phyloP scores from a whole-genome alignment of 2,888 invertebrate genomes.

The Pammene aurita region DNA sequence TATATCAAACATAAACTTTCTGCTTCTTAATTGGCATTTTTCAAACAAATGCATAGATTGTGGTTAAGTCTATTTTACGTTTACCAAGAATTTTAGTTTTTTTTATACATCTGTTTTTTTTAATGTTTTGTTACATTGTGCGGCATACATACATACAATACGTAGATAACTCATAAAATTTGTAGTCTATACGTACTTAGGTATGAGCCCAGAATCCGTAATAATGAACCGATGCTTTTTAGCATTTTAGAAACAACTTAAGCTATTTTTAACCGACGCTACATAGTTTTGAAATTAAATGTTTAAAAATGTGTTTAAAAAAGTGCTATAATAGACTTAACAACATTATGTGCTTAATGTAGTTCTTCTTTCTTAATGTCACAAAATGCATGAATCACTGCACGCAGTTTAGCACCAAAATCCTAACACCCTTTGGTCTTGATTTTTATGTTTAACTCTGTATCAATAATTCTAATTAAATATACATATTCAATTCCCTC shows the following conservation, averaged over 20 bases:
- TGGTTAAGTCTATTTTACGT: conserved; percentile 19
- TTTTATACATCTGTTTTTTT: background rate
- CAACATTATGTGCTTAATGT: conserved; percentile 7
- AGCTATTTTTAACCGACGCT: too few relatives aligned
- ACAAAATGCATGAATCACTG: conserved; percentile 1
- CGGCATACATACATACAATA: too few relatives aligned
- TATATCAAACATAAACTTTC: background rate
- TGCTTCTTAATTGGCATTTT: conserved; percentile 31
- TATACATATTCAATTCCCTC: background rate
- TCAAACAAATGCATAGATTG: conserved; percentile 9
- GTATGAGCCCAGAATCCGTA: too few relatives aligned
- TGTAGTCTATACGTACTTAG: too few relatives aligned
- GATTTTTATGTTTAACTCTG: background rate
- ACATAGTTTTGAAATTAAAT: too few relatives aligned
- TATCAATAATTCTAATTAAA: background rate
- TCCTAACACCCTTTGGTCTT: conserved; percentile 16
- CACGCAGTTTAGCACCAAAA: conserved; percentile 23
- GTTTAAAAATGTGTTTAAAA: too few relatives aligned
- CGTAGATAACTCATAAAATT: too few relatives aligned
- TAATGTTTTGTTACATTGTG: too few relatives aligned
- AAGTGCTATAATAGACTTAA: conserved; percentile 12
- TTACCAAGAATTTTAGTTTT: background rate
- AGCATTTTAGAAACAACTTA: too few relatives aligned
- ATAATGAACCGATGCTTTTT: too few relatives aligned
- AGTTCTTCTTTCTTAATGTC: background rate